Conservation (phyloP, 2,888 invertebrate genomes). For the Salticus scenicus region DNA sequence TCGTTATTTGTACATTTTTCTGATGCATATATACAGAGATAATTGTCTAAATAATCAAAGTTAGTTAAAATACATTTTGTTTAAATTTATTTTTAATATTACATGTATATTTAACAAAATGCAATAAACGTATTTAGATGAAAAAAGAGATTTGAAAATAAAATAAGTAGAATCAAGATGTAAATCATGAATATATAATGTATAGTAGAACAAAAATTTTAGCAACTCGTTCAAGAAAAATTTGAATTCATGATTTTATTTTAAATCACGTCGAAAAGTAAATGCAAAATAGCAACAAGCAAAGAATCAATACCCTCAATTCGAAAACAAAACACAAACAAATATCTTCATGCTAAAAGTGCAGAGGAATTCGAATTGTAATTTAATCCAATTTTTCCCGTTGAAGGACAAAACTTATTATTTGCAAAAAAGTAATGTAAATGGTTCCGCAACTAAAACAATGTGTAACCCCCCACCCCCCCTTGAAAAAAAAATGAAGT, state of each 20-base stretch:
- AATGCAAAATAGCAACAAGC: not conserved
- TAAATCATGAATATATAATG: not conserved
- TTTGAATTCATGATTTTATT: not conserved
- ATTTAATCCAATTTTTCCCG: slow-evolving; percentile 21
- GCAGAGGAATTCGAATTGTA: not conserved
- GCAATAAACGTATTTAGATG: too few species aligned
- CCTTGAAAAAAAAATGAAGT: too few species aligned
- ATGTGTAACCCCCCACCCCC: too few species aligned
- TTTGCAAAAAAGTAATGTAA: not conserved
- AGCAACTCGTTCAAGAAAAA: not conserved
- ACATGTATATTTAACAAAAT: too few species aligned
- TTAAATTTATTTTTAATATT: too few species aligned
- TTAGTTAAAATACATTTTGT: too few species aligned
- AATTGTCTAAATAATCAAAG: too few species aligned
- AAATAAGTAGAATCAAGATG: too few species aligned
- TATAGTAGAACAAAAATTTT: not conserved
- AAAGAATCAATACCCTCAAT: not conserved
- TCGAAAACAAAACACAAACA: not conserved
- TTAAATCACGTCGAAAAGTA: not conserved
- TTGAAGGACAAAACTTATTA: not conserved
- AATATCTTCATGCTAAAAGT: not conserved
- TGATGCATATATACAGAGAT: too few species aligned
- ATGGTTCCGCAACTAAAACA: not conserved
- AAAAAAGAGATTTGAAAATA: too few species aligned
- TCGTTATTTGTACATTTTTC: too few species aligned